Evolutionary conservation across 2,888 invertebrate species (phyloP).

Genomic region (Agonopterix arenella): DNA sequence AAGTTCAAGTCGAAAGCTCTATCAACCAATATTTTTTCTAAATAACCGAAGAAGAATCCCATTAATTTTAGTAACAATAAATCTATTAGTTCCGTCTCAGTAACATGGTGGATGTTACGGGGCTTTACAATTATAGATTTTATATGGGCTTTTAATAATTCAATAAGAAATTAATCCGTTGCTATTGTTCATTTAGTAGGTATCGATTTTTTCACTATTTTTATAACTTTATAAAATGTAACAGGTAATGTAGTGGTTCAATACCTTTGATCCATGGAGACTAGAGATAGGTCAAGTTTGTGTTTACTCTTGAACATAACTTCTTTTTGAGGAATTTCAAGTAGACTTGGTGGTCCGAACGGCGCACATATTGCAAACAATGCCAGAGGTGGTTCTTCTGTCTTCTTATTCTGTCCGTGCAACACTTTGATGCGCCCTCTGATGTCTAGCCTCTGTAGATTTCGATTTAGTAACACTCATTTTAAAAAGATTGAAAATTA

Average conservation of each 20-base stretch:
- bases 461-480: slow-evolving; percentile 1
- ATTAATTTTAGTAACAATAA: slow-evolving; percentile 20
- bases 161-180: slow-evolving; percentile 8
- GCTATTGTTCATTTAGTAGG: too few species aligned
- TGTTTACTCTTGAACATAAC: slow-evolving; percentile 99
- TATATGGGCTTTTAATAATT: slow-evolving; percentile 24
- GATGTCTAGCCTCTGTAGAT: slow-evolving; percentile 94
- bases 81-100: slow-evolving; percentile 25
- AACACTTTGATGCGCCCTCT: slow-evolving; percentile 97
- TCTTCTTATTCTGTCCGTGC: slow-evolving; percentile 97
- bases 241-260: slow-evolving; percentile 5
- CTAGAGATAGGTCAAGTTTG: slow-evolving; percentile 95
- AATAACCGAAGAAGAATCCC: slow-evolving; percentile 13
- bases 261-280: slow-evolving; percentile 97
- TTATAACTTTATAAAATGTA: too few species aligned
- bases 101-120: slow-evolving; percentile 15
- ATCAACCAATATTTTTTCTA: not conserved
- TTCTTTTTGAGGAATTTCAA: slow-evolving; percentile 98
- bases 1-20: not conserved
- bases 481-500: not conserved
- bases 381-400: slow-evolving; percentile 95
- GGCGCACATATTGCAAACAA: slow-evolving; percentile 99
- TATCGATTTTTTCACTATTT: slow-evolving; percentile 1
- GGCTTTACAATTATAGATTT: slow-evolving; percentile 36
- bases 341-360: slow-evolving; percentile 97